Conservation (phyloP, 2,797 vertebrate genomes). For the Ctenochaetus hawaiiensis region DNA sequence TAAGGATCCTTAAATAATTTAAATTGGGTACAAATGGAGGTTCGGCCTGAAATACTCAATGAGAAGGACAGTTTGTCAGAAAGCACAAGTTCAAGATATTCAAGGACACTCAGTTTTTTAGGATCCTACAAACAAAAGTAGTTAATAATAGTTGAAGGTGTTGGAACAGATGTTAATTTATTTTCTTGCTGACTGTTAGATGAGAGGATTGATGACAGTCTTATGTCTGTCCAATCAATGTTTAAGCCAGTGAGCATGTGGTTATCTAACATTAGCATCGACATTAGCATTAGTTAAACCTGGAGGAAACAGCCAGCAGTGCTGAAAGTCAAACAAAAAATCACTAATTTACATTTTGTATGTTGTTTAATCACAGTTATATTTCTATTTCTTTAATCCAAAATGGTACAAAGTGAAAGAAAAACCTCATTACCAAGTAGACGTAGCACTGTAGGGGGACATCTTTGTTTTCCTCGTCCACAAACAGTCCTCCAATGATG, state of each 20-base stretch:
- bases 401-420: not conserved
- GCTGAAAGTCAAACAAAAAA: not conserved
- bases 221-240: not conserved
- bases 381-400: not conserved
- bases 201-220: not conserved
- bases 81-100: not conserved
- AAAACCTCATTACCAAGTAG: slow-evolving; percentile 87
- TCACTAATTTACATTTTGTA: not conserved
- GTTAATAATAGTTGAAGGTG: too few species aligned
- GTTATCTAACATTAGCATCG: not conserved
- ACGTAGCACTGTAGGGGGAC: slow-evolving; percentile 95
- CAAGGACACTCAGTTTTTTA: not conserved
- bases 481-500: slow-evolving; percentile 94
- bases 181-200: not conserved
- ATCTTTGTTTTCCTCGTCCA: slow-evolving; percentile 97
- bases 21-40: not conserved
- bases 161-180: not conserved
- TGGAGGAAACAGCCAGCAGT: not conserved
- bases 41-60: not conserved
- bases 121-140: not conserved
- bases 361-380: not conserved
- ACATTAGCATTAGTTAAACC: not conserved
- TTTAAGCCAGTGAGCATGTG: not conserved
- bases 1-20: too few species aligned
- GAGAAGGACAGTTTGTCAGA: not conserved